phyloP scores from a whole-genome alignment of 2,113 vertebrate genomes.

The Synodontis membranacea region DNA sequence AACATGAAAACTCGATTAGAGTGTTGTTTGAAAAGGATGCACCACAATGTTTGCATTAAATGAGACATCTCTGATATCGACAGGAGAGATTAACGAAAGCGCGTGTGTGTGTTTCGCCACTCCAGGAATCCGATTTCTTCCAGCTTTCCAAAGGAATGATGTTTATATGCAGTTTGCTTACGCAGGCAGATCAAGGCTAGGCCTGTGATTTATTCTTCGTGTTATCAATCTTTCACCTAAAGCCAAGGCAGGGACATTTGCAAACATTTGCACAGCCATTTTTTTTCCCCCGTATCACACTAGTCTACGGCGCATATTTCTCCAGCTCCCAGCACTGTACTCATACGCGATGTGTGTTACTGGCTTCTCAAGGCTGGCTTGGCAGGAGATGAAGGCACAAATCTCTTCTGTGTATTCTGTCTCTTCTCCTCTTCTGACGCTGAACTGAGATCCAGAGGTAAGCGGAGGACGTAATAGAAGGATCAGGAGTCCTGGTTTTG shows the following conservation, averaged over 20 bases:
- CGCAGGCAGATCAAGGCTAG: constrained; percentile 20
- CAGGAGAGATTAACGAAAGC: background rate
- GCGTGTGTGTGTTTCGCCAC: background rate
- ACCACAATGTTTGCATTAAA: background rate
- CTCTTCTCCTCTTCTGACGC: background rate
- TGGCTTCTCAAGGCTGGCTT: constrained; percentile 19
- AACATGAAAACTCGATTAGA: constrained; percentile 32
- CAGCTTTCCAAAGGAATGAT: constrained; percentile 25
- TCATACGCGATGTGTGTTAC: background rate
- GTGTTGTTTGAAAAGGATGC: background rate
- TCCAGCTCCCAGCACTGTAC: background rate
- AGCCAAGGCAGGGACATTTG: background rate
- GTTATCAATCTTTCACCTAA: constrained; percentile 15
- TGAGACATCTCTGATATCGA: background rate
- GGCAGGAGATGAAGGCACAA: constrained; percentile 40
- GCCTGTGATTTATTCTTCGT: background rate
- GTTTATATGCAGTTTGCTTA: background rate
- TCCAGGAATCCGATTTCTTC: constrained; percentile 17
- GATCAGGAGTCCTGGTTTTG: background rate
- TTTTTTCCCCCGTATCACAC: background rate
- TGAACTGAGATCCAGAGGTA: background rate
- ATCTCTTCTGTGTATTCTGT: background rate
- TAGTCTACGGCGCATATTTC: constrained; percentile 3
- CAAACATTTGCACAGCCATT: background rate
- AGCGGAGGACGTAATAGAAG: constrained; percentile 5